A percentile compares a stretch with the other conserved stretches of the same genome.
Conservation (phyloP, 2,113 vertebrate genomes). For the Naja naja region DNA sequence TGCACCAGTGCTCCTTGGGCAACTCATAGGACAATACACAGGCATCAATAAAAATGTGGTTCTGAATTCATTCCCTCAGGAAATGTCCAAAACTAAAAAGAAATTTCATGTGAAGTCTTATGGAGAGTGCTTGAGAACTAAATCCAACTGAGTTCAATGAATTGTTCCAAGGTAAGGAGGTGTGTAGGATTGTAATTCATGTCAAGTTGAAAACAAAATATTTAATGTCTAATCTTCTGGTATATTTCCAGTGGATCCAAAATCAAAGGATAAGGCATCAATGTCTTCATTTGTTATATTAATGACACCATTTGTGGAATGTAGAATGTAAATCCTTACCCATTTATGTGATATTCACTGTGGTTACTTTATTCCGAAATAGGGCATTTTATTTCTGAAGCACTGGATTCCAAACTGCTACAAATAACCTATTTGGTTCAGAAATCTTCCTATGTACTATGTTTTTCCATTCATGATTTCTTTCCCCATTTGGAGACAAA, state of each 20-base stretch:
- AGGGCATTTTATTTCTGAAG: not conserved
- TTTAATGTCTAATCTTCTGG: not conserved
- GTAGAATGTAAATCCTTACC: not conserved
- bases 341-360: not conserved
- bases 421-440: not conserved
- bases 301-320: slow-evolving; percentile 12
- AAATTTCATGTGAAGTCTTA: not conserved
- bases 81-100: not conserved
- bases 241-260: not conserved
- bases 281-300: slow-evolving; percentile 8
- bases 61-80: not conserved
- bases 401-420: not conserved
- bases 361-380: not conserved
- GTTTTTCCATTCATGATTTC: slow-evolving; percentile 13
- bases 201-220: not conserved
- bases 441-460: not conserved
- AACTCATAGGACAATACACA: not conserved
- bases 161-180: not conserved
- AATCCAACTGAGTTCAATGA: not conserved
- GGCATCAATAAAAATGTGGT: not conserved
- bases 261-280: not conserved
- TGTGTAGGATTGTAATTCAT: not conserved
- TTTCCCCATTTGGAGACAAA: not conserved
- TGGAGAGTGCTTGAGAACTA: not conserved
- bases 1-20: not conserved